Conservation (phyloP, 2,888 invertebrate genomes). For the Suillia variegata region DNA sequence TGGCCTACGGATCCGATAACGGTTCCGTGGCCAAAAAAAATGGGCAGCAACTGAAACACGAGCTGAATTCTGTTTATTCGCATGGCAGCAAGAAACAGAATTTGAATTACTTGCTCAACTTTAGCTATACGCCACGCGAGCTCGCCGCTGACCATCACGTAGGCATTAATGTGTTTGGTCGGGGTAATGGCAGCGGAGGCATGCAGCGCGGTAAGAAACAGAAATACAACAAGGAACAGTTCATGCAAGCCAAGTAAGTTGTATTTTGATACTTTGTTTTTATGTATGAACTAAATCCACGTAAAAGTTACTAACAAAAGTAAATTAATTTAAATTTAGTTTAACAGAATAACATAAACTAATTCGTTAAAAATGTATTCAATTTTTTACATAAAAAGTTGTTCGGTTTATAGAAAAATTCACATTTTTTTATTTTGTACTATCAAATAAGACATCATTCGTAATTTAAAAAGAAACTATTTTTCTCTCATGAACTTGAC, state of each 20-base stretch:
- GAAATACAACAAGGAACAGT: slow-evolving; percentile 91
- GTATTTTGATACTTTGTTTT: not conserved
- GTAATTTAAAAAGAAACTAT: too few species aligned
- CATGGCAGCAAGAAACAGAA: slow-evolving; percentile 90
- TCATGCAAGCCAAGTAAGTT: slow-evolving; percentile 89
- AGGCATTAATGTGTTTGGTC: slow-evolving; percentile 39
- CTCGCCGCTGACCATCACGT: slow-evolving; percentile 41
- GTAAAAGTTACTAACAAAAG: not conserved
- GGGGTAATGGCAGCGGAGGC: slow-evolving; percentile 33
- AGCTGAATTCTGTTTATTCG: slow-evolving; percentile 82
- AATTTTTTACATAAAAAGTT: not conserved
- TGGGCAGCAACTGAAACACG: slow-evolving; percentile 61
- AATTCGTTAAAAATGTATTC: too few species aligned
- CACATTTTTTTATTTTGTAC: slow-evolving; percentile 6
- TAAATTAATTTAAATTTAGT: not conserved
- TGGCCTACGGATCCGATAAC: slow-evolving; percentile 54
- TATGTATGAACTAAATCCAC: too few species aligned
- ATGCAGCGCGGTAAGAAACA: slow-evolving; percentile 57
- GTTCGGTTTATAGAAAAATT: slow-evolving; percentile 5
- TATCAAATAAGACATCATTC: too few species aligned
- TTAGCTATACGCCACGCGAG: slow-evolving; percentile 77
- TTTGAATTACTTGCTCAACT: slow-evolving; percentile 92
- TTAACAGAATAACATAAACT: not conserved
- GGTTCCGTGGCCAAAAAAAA: slow-evolving; percentile 32
- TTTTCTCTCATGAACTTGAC: too few species aligned